Evolutionary conservation across 2,113 vertebrate genomes (phyloP).

Genomic region (Macquaria australasica): DNA sequence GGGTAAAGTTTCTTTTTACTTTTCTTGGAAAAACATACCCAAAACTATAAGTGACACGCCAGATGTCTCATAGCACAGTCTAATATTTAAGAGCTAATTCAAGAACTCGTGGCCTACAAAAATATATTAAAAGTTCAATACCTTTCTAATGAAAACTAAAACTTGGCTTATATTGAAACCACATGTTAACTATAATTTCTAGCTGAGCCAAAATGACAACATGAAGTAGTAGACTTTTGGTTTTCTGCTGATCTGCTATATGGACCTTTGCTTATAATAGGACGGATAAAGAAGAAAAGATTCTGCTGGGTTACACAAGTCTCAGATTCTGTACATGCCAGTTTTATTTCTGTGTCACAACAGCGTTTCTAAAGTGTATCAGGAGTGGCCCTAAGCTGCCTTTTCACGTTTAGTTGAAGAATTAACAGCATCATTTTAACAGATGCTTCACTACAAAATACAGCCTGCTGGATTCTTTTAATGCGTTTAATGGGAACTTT

Average conservation of each 20-base stretch:
- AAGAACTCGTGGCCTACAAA: background rate
- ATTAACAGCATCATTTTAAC: background rate
- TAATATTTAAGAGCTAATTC: background rate
- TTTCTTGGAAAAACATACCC: background rate
- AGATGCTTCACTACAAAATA: background rate
- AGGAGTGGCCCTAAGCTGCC: background rate
- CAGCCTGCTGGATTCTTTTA: background rate
- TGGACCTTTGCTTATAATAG: background rate
- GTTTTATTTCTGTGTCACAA: background rate
- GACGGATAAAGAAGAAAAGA: background rate
- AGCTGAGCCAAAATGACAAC: conserved; percentile 10
- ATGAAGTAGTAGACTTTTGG: background rate
- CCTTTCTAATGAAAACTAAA: conserved; percentile 28
- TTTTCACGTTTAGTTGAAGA: conserved; percentile 5
- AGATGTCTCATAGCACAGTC: background rate
- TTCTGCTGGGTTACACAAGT: background rate
- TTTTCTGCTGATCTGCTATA: background rate
- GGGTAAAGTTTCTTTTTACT: conserved; percentile 3
- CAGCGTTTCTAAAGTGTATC: background rate
- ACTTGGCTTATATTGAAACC: conserved; percentile 17
- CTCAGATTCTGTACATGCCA: background rate
- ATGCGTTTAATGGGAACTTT: conserved; percentile 6
- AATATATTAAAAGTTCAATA: conserved; percentile 6
- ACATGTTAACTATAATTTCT: conserved; percentile 13
- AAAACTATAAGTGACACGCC: background rate